Evolutionary conservation across 2,113 vertebrate species (phyloP).

Genomic region (Gavia stellata): DNA sequence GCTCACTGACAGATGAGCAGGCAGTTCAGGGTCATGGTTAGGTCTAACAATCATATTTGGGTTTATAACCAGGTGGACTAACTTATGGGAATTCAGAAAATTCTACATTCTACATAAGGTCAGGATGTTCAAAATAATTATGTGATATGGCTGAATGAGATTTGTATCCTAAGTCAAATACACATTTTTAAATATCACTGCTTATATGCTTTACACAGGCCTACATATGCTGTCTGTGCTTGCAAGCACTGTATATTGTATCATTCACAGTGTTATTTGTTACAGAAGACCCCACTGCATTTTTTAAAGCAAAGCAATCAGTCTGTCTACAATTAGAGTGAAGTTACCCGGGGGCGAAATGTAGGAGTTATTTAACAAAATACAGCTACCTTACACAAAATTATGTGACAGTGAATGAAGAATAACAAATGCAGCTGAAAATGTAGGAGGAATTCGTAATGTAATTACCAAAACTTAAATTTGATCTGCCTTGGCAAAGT

Average conservation of each 20-base stretch:
- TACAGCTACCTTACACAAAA: not conserved
- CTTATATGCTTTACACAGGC: not conserved
- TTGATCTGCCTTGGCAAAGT: slow-evolving; percentile 3
- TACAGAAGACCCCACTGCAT: not conserved
- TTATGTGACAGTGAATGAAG: not conserved
- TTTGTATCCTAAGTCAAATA: not conserved
- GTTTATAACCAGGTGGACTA: not conserved
- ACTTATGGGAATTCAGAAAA: not conserved
- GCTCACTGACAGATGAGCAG: not conserved
- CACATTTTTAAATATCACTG: not conserved
- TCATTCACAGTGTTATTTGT: not conserved
- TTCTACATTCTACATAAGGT: not conserved
- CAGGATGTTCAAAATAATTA: not conserved
- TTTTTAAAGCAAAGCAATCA: not conserved
- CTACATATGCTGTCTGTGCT: not conserved
- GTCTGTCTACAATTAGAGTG: not conserved
- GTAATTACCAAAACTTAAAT: slow-evolving; percentile 28
- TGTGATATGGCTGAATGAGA: not conserved
- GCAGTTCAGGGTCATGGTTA: not conserved
- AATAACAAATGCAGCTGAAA: slow-evolving; percentile 37
- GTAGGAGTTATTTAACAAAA: slow-evolving; percentile 25
- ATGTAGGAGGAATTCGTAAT: slow-evolving; percentile 16
- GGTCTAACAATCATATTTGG: not conserved
- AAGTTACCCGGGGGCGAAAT: not conserved
- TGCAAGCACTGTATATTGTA: not conserved